Conservation (phyloP, 2,113 vertebrate genomes). For the Pachypanchax playfairii region DNA sequence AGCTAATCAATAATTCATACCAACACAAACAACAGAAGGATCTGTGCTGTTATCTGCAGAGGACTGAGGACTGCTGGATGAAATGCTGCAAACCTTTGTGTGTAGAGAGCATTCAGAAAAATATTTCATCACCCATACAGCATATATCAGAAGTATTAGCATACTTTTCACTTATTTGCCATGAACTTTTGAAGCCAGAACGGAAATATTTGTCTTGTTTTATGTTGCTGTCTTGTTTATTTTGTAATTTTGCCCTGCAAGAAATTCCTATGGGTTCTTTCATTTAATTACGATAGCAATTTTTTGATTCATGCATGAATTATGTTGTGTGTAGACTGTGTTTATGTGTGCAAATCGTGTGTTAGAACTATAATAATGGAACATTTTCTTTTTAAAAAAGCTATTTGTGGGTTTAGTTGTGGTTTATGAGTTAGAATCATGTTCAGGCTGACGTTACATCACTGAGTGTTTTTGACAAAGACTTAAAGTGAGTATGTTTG, state of each 20-base stretch:
- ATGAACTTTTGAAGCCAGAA: neutral
- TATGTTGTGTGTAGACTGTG: constrained; percentile 2
- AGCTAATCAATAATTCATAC: constrained; percentile 47
- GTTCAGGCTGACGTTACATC: neutral
- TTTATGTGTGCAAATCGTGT: neutral
- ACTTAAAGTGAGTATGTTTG: neutral
- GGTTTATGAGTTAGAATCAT: neutral
- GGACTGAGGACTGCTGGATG: neutral
- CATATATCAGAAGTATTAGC: neutral
- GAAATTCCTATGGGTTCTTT: constrained; percentile 29
- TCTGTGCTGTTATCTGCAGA: constrained; percentile 10
- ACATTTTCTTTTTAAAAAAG: neutral
- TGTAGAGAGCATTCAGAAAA: neutral
- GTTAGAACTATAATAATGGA: neutral
- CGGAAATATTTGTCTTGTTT: neutral
- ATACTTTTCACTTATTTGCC: neutral
- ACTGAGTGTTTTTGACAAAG: neutral
- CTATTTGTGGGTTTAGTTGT: neutral
- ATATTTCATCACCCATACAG: neutral
- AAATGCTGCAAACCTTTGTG: constrained; percentile 4
- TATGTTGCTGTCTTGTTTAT: constrained; percentile 27
- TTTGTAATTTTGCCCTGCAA: constrained; percentile 18
- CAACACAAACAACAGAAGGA: constrained; percentile 28
- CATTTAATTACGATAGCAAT: constrained; percentile 52
- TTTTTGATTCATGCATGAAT: constrained; percentile 43